Percentiles rank a stretch among this genome's conserved stretches.
Evolutionary conservation across 2,797 vertebrate species (phyloP).

Genomic region (Crax fasciolata): DNA sequence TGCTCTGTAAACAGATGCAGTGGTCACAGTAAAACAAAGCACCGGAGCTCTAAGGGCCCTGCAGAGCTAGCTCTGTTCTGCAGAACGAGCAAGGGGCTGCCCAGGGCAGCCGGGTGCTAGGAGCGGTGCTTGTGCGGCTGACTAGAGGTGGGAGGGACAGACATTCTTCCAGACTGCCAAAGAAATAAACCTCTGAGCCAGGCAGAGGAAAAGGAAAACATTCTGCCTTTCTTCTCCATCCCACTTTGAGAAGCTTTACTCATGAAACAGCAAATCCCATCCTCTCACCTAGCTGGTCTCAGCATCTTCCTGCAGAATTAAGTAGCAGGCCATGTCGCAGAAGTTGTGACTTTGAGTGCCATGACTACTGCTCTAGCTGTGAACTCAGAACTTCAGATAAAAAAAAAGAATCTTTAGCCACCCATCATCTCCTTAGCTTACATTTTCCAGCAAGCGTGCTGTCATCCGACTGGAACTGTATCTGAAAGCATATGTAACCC

Average conservation of each 20-base stretch:
- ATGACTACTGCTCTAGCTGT: neutral
- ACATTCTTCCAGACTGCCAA: neutral
- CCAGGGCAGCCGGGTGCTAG: neutral
- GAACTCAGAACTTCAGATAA: neutral
- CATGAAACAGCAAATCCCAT: neutral
- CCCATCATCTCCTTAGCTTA: neutral
- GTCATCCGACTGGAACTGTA: slow-evolving; percentile 20
- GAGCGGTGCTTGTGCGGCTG: neutral
- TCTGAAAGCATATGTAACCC: neutral
- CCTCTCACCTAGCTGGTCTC: neutral
- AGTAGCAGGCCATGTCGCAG: neutral
- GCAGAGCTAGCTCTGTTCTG: neutral
- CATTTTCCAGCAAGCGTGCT: slow-evolving; percentile 14
- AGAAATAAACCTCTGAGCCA: neutral
- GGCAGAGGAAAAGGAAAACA: neutral
- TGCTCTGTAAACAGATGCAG: neutral
- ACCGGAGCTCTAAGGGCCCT: neutral
- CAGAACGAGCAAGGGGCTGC: neutral
- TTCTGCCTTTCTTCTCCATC: neutral
- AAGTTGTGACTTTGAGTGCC: neutral
- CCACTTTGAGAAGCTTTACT: neutral
- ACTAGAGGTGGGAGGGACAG: neutral
- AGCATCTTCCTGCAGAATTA: neutral
- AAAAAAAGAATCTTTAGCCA: neutral
- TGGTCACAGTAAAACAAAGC: neutral